Evolutionary conservation across 2,113 vertebrate species (phyloP), one percentile per base, ranked within the genome.

Genomic region (Sula dactylatra): DNA sequence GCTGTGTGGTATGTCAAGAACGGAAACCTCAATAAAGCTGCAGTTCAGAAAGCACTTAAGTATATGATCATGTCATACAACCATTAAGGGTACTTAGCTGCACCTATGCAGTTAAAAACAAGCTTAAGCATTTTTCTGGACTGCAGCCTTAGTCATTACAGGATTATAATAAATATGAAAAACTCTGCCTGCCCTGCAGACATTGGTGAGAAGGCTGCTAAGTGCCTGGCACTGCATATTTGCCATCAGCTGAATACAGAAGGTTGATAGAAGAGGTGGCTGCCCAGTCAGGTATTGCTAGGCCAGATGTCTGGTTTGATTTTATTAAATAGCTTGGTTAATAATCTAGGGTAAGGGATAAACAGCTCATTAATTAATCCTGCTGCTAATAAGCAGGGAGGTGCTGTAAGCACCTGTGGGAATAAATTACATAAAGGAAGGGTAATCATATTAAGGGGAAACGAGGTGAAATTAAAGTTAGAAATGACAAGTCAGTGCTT

Each of bases 351-450:
- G 65, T 76, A 59, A 91, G 52, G 52, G 24, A 84, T 52, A 91
- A 95, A 87, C 77, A 87, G 34, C 26, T 91, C 56, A 72, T 90
- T 91, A 87, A 93, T 94, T 93, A 91, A 84, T 76, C 24, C 27
- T 79, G 34, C 44, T 82, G 49, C 45, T 91, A 91, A 91, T 91
- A 52, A 84, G 62, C 66, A 90, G 42, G 65, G 70, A 95, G 91
- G 61, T 95, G 47, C 34, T 85, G 13, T 55, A 49, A 93, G 66
- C 49, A 89, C 31, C 36, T 79, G 8, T 87, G 62, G 74, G 78
- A 93, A 90, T 87, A 87, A 93, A 87, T 82, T 85, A 67, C 3
- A 4, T 44, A 34, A 93, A 87, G 64, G 77, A 95, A 90, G 36
- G 34, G 25, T 88, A 81, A 81, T 62, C 32, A 47, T 31, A 25